Percentiles rank a stretch among this genome's conserved stretches.
These are phyloP conservation scores for Carabus problematicus DNA, from an alignment of 2,888 invertebrate species.

Conservation along the genomic window DNA sequence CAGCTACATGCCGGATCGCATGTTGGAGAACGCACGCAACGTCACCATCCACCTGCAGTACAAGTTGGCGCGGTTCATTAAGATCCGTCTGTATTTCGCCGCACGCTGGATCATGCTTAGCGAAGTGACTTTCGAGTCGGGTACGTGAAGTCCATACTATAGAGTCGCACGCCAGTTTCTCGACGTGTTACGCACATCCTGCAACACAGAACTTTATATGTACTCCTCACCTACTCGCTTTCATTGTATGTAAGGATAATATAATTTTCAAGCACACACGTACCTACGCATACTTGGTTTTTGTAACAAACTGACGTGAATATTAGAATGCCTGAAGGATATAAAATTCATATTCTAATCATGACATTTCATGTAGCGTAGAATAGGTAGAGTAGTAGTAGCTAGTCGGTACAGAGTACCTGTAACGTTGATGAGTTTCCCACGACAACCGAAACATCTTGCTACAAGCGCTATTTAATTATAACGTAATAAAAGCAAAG, in stretches of 20 bases:
- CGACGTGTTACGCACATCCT: not conserved
- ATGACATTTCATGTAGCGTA: conserved; percentile 13
- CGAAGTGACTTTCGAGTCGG: conserved; percentile 70
- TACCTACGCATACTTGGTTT: not conserved
- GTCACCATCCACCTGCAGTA: conserved; percentile 72
- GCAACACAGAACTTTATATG: not conserved
- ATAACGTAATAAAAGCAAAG: conserved; percentile 44
- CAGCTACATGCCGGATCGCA: conserved; percentile 67
- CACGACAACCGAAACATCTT: conserved; percentile 43
- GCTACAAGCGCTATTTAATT: conserved; percentile 45
- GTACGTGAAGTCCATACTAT: conserved; percentile 52
- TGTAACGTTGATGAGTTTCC: conserved; percentile 42
- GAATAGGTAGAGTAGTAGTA: too few relatives aligned
- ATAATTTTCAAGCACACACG: not conserved
- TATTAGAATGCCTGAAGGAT: conserved; percentile 29
- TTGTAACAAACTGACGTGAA: conserved; percentile 27
- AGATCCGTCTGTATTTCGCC: conserved; percentile 70
- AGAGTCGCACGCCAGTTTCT: not conserved
- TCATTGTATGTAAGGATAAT: not conserved
- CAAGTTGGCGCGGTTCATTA: conserved; percentile 68
- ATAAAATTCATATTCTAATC: conserved; percentile 39
- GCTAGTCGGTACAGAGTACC: not conserved
- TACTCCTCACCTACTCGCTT: not conserved
- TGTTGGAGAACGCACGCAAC: conserved; percentile 71
- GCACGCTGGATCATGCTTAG: conserved; percentile 76